Evolutionary conservation across 2,113 vertebrate species (phyloP), one percentile per base, ranked within the genome.

Genomic region (Equus quagga): DNA sequence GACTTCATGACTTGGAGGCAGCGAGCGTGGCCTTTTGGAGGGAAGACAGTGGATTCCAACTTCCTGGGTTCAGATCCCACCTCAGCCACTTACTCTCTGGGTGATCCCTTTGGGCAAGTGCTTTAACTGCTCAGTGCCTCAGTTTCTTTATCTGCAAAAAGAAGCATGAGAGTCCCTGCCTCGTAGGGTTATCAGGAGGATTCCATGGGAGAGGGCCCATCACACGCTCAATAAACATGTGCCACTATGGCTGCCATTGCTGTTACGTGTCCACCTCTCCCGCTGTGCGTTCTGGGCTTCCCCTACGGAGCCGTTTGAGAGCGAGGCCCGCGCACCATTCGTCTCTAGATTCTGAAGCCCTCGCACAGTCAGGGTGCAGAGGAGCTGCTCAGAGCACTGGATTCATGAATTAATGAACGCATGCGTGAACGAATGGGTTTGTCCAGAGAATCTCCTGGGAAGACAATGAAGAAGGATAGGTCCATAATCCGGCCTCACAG

Each of bases 231-330:
- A 7, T 36, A 17, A 31, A 26, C 64, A 21, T 3, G 8, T 15
- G 0, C 60, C 5, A 0, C 36, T 2, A 0, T 15, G 2, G 15
- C 65, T 49, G 64, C 41, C 33, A 4, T 12, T 1, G 3, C 2
- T 26, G 7, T 65, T 6, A 4, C 3, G 0, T 6, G 6, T 11
- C 67, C 36, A 26, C 33, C 5, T 49, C 56, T 81, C 58, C 23
- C 31, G 13, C 21, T 2, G 31, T 54, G 9, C 33, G 46, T 19
- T 79, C 78, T 78, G 70, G 24, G 69, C 54, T 2, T 33, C 41
- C 56, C 46, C 0, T 41, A 0, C 26, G 15, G 84, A 73, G 79
- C 14, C n/a, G 11, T n/a, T 41, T 23, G 12, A 28, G 21, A 58
- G 19, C 11, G 46, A 49, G n/a, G 44, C 51, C n/a, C 11, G 10